These are phyloP conservation scores for Cottus gobio DNA, from an alignment of 2,113 vertebrate species.

Conservation along the genomic window DNA sequence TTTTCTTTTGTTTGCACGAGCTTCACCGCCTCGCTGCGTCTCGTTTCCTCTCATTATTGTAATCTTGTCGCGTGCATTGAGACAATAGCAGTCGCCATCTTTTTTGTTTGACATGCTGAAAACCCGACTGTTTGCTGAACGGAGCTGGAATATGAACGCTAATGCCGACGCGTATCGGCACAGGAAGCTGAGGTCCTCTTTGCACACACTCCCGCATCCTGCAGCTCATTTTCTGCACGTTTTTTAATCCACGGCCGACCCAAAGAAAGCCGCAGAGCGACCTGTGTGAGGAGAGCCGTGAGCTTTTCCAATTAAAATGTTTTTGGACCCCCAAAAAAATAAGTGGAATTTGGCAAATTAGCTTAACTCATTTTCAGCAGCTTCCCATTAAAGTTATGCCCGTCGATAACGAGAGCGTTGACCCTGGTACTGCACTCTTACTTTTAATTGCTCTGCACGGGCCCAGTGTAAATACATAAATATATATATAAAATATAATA, in stretches of 20 bases:
- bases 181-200: slow-evolving; percentile 12
- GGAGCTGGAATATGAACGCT: slow-evolving; percentile 28
- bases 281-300: slow-evolving; percentile 37
- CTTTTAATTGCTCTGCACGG: too few species aligned
- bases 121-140: too few species aligned
- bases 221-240: slow-evolving; percentile 29
- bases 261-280: slow-evolving; percentile 44
- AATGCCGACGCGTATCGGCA: slow-evolving; percentile 33
- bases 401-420: slow-evolving; percentile 10
- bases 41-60: slow-evolving; percentile 28
- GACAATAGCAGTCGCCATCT: slow-evolving; percentile 46
- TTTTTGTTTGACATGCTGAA: slow-evolving; percentile 37
- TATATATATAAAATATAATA: too few species aligned
- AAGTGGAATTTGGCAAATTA: slow-evolving; percentile 25
- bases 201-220: not conserved
- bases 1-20: not conserved
- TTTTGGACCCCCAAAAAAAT: slow-evolving; percentile 17
- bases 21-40: slow-evolving; percentile 20
- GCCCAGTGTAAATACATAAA: too few species aligned
- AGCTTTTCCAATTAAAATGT: slow-evolving; percentile 47
- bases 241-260: not conserved
- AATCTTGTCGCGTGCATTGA: slow-evolving; percentile 41
- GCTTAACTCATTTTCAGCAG: too few species aligned
- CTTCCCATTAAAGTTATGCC: slow-evolving; percentile 7
- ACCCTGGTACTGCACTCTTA: slow-evolving; percentile 16